Conservation (phyloP, 2,888 invertebrate genomes). For the Metacarcinus magister region DNA sequence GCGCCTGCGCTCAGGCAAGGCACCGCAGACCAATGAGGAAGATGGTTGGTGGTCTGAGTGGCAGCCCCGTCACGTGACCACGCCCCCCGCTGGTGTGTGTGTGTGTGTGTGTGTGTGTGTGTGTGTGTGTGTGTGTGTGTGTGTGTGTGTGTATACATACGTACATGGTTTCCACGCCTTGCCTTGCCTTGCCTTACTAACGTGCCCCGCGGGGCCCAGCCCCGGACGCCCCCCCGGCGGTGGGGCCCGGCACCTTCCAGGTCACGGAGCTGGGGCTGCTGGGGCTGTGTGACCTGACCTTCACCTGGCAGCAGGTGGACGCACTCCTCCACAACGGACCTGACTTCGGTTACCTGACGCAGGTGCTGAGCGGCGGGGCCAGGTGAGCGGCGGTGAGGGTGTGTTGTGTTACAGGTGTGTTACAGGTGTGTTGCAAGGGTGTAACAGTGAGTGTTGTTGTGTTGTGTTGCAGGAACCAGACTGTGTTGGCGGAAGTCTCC, state of each 20-base stretch:
- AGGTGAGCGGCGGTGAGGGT: neutral
- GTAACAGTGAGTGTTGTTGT: neutral
- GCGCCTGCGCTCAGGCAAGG: slow-evolving; percentile 11
- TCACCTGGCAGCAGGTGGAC: slow-evolving; percentile 49
- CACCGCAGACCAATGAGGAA: neutral
- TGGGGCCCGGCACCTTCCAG: slow-evolving; percentile 44
- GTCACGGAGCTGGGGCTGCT: neutral
- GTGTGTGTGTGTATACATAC: neutral
- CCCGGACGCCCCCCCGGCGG: neutral
- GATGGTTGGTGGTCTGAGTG: slow-evolving; percentile 52
- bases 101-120: slow-evolving; percentile 1
- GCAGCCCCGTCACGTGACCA: neutral
- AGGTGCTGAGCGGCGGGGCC: neutral
- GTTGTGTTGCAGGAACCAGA: neutral
- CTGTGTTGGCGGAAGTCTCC: neutral
- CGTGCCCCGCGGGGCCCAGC: neutral
- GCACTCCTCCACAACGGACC: slow-evolving; percentile 57
- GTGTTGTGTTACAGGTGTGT: neutral
- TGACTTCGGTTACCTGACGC: slow-evolving; percentile 53
- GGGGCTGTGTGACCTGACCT: slow-evolving; percentile 23
- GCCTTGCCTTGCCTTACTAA: neutral
- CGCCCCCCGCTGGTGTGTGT: slow-evolving; percentile 30
- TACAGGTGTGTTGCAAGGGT: neutral
- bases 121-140: slow-evolving; percentile 30
- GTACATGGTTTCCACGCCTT: neutral